Evolutionary conservation across 2,888 invertebrate species (phyloP), one percentile per base, ranked within the genome.

Genomic region (Idaea biselata): DNA sequence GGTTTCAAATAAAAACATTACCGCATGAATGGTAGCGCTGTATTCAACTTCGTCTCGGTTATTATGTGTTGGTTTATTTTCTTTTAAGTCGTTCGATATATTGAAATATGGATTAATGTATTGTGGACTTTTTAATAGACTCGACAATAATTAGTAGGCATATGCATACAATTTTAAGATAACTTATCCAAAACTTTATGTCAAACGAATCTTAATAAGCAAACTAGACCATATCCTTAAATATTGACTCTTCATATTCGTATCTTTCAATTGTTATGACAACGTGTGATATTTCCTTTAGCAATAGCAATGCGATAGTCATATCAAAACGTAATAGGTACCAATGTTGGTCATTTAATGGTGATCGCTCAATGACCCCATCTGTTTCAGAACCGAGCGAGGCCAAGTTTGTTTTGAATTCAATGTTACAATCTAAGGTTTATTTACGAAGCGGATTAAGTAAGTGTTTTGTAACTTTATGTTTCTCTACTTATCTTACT

Each of bases 311-410:
- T 67, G 69, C 67, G 68, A 77, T 81, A 76, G 69, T 78, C 72
- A 86, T 84, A 69, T 63, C 70, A 70, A 82, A 71, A 88, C 81
- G 86, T 83, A 88, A 86, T 86, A 76, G 72, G 70, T 65, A 67
- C 69, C 72, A 68, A 67, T 68, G 74, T 72, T 82, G 84, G 82
- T 82, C 85, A 84, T 81, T 85, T 85, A 87, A 86, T 87, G 84
- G 79, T 84, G 84, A 83, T 82, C 86, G 89, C 89, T 77, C 90
- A 84, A 81, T 89, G 91, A 91, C 91, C 91, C 84, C 87, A 76
- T 60, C 74, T 75, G 74, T 75, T 75, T 74, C 70, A 72, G 73
- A 76, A 78, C 8, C 44, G 77, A 77, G 79, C 80, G 77, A 75
- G 72, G 77, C 72, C 73, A 76, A 80, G 79, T 85, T 83, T 76